Conservation (phyloP, 2,797 vertebrate species). For the Sebastes minor region DNA sequence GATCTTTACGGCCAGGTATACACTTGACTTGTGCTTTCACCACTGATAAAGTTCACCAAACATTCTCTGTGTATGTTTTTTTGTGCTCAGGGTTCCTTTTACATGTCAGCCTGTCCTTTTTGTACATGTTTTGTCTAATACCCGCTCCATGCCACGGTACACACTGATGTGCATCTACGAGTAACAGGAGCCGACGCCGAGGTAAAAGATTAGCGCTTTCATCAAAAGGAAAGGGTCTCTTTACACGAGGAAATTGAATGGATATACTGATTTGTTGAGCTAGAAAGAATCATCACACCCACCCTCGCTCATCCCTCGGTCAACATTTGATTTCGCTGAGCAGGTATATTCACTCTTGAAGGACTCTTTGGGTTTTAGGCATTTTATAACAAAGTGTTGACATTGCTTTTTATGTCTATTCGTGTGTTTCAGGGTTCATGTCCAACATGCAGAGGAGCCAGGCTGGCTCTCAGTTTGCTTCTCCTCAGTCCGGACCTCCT, state of each 20-base stretch:
- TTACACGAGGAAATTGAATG: slow-evolving; percentile 30
- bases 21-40: slow-evolving; percentile 11
- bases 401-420: not conserved
- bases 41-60: not conserved
- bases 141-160: not conserved
- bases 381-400: slow-evolving; percentile 1
- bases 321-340: slow-evolving; percentile 12
- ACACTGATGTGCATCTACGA: slow-evolving; percentile 35
- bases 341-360: not conserved
- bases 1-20: slow-evolving; percentile 16
- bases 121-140: not conserved
- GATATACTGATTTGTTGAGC: slow-evolving; percentile 12
- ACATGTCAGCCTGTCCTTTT: slow-evolving; percentile 27
- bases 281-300: not conserved
- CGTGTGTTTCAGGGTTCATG: slow-evolving; percentile 85
- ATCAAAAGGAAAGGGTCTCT: slow-evolving; percentile 24
- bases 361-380: not conserved
- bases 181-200: slow-evolving; percentile 31
- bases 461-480: slow-evolving; percentile 89
- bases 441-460: slow-evolving; percentile 91
- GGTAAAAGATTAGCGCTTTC: slow-evolving; percentile 37
- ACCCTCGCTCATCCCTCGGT: not conserved
- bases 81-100: slow-evolving; percentile 32
- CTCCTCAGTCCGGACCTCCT: slow-evolving; percentile 90
- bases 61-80: not conserved